Conservation (phyloP, 2,113 vertebrate species). For the Vidua chalybeata region DNA sequence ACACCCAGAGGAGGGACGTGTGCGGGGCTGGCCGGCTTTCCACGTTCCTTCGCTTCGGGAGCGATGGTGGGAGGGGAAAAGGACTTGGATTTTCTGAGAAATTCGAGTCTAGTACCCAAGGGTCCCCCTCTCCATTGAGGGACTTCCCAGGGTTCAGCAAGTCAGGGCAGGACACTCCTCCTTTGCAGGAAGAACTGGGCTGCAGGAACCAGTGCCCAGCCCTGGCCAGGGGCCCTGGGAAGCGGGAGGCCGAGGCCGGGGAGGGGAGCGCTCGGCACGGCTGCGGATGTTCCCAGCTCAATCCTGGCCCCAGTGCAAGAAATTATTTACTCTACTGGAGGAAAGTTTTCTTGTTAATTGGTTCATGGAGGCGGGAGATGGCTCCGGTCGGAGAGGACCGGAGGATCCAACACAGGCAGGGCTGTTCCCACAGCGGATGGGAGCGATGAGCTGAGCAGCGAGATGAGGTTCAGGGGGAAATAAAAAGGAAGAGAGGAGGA, state of each 20-base stretch:
- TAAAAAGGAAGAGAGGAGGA: not conserved
- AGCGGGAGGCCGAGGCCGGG: constrained; percentile 36
- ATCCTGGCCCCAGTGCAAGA: not conserved
- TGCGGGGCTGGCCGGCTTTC: not conserved
- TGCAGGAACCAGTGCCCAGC: constrained; percentile 16
- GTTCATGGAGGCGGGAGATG: not conserved
- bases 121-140: constrained; percentile 26
- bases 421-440: not conserved
- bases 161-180: constrained; percentile 41
- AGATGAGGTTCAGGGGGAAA: not conserved
- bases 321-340: not conserved
- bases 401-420: not conserved
- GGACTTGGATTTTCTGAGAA: constrained; percentile 9
- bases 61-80: not conserved
- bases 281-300: constrained; percentile 47
- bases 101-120: not conserved
- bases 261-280: not conserved
- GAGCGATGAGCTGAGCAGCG: accelerated
- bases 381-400: not conserved
- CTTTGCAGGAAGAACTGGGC: not conserved
- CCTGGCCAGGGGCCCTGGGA: constrained; percentile 48
- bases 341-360: not conserved
- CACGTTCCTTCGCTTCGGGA: not conserved
- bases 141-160: constrained; percentile 47
- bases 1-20: not conserved